Evolutionary conservation across 2,888 invertebrate genomes (phyloP), one percentile per base, ranked within the genome.

Genomic region (Zygothrica quintamaculata): DNA sequence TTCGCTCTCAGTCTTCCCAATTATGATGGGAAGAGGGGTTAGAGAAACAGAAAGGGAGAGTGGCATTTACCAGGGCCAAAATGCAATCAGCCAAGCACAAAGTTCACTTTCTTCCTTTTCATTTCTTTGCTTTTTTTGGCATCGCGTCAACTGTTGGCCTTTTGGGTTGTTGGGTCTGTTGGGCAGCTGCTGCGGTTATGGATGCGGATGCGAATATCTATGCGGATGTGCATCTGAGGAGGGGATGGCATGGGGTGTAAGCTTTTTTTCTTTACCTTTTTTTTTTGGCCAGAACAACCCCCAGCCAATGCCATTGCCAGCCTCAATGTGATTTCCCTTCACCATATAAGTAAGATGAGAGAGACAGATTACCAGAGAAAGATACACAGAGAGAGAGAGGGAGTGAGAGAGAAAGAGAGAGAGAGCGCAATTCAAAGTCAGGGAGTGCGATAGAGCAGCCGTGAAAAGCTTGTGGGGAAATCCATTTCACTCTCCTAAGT

Each of bases 241-340:
- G 48, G 39, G 31, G 26, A 9, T 34, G 34, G 0, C 9, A 31
- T 36, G 36, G 39, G 39, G 56, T 51, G 37, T 40, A 37, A 58
- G 68, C 53, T 77, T 72, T 75, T 56, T 48, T 55, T 42, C 42
- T 71, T 56, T 26, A 48, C 11, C 36, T 12, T 42, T 52, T 53
- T 51, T 40, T 61, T 58, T 60, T 78, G 56, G 72, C 31, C 52
- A 55, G 66, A 78, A 57, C 85, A 75, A 73, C 85, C 81, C 82
- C 74, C 55, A 71, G 50, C 74, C 87, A 88, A 84, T 88, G 88
- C 88, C 88, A 88, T 88, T 88, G 89, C 87, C 88, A 89, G 77
- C 89, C 88, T 87, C 89, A 88, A 82, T 88, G 76, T 75, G 77
- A 67, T 84, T 85, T 80, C 60, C 50, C 66, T 69, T 75, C 59